Base-by-base conservation (phyloP, 2,113 vertebrate species). In the Anhinga anhinga region DNA sequence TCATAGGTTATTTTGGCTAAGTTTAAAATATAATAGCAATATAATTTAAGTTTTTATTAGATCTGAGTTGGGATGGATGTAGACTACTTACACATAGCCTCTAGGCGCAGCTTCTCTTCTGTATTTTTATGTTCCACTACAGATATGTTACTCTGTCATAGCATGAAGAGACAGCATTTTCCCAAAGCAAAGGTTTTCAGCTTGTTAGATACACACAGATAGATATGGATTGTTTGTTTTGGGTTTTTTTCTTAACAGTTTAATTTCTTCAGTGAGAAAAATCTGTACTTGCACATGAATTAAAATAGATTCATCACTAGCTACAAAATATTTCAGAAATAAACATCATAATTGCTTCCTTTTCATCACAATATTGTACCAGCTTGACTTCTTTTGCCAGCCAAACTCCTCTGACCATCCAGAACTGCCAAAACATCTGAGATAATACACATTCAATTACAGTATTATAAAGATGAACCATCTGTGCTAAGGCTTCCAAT, bases 331-430 rank as follows among this genome's bases (percentile, higher is more conserved):
- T 67, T 78, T 86, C 42, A 69, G 82, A 90, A 97, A 74, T 78
- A 85, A 93, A 85, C 86, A 86, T 73, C 47, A 15, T 92, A 92
- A 78, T 91, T 77, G 16, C 25, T 92, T 95, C 61, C 56, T 80
- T 90, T 96, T 97, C 67, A 94, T 95, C 78, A 86, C 69, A 91
- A 74, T 96, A 93, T 88, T 94, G 61, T 80, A 94, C 19, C n/a
- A 89, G n/a, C 45, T 93, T 94, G 79, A 91, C 40, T 53, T 36
- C 13, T 82, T 84, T 86, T 86, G 72, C 82, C 88, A 97, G 91
- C 66, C 74, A 89, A 63, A 80, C 20, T 92, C 58, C 70, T 80
- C 82, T 85, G 58, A 80, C 63, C 77, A 82, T 74, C 56, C 56
- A 91, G 77, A 89, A 82, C 73, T 76, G 86, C 91, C 83, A 91